Evolutionary conservation across 92 coral and sea anemone species (phyloP), one percentile per base, ranked within the genome.

Genomic region (Scolanthus callimorphus): DNA sequence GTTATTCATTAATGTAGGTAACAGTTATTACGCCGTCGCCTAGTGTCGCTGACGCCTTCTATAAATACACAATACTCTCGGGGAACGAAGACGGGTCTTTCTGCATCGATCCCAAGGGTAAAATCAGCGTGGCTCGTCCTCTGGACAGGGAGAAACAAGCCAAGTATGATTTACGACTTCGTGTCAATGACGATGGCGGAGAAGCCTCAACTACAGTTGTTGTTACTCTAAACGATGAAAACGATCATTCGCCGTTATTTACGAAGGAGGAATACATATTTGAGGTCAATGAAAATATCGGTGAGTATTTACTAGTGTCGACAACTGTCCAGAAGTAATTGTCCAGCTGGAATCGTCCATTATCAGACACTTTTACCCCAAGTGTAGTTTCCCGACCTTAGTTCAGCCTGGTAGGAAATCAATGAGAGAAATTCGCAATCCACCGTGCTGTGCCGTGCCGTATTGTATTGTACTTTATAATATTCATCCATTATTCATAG

Each of bases 101-200:
- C 57, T 85, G 95, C 53, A 82, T 91, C 17, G 67, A 79, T 31
- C 78, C 64, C 12, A 52, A 58, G 44, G 97, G 96, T 26, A 29
- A 66, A 13, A 85, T 91, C 46, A 77, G 70, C 17, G 85, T 91
- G 29, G 91, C 97, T 15, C 80, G 80, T 23, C 91, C 83, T 2
- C 39, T 91, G 63, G 97, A 91, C 76, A 77, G 92, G 58, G 97
- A 91, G 75, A 73, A 62, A 66, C 65, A 64, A n/a, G 25, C 84
- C 38, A 49, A 78, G 2, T 91, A 91, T 49, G 27, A 31, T 1
- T 63, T 91, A 73, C 55, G 28, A 17, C 85, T 91, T 31, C 70
- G 77, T 31, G 97, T 82, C 1, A 57, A 72, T 25, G 81, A 62
- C 21, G 79, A 77, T 0, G 78, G 58, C 20, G 73, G 77, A 41